Percentiles rank a stretch among this genome's conserved stretches.
Evolutionary conservation across 2,797 vertebrate genomes (phyloP).

Genomic region (Enteromius trimaculatus): DNA sequence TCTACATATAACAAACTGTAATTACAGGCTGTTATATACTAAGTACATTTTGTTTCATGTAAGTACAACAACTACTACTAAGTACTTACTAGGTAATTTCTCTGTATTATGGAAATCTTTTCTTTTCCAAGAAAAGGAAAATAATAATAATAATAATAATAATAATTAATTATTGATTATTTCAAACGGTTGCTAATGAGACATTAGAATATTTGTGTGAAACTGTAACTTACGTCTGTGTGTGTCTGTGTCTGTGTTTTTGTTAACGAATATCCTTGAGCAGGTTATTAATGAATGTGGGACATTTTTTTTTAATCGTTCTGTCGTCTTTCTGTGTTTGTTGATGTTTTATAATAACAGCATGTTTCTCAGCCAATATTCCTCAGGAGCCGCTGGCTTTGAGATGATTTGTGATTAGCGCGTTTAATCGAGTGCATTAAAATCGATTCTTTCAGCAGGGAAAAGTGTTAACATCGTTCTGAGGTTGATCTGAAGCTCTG

Average conservation of each 20-base stretch:
- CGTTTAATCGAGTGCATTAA: constrained; percentile 79
- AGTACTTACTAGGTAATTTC: no score
- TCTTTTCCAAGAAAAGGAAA: no score
- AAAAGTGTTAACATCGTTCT: constrained; percentile 66
- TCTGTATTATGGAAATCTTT: no score
- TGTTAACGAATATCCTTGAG: not conserved
- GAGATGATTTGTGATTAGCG: constrained; percentile 78
- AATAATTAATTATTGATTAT: no score
- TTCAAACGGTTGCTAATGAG: no score
- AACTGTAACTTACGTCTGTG: no score
- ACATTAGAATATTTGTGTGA: no score
- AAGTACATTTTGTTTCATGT: no score
- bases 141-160: no score
- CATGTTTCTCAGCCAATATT: constrained; percentile 52
- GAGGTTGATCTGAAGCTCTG: constrained; percentile 71
- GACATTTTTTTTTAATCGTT: not conserved
- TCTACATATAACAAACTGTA: no score
- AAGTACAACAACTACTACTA: no score
- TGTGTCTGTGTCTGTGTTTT: not conserved
- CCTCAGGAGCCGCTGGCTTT: constrained; percentile 64
- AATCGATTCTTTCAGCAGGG: constrained; percentile 73
- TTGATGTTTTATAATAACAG: not conserved
- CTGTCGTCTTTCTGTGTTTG: not conserved
- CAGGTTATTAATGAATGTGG: not conserved
- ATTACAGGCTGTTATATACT: no score